Base-by-base conservation (phyloP, 37 sponge, comb jelly and placozoan genomes). In the Aphrocallistes beatrix region DNA sequence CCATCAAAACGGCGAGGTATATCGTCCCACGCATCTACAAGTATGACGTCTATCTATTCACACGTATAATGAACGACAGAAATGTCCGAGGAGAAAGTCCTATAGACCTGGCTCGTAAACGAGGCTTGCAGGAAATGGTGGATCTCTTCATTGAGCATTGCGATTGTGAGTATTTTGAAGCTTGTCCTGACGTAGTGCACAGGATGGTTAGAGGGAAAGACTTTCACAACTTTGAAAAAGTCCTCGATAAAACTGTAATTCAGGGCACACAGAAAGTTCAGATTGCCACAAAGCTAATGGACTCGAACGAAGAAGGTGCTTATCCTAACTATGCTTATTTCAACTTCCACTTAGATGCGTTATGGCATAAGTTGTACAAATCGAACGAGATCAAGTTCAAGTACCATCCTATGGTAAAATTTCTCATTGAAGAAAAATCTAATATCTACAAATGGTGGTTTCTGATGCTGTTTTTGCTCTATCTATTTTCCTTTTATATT, bases 111-210 rank as follows among this genome's bases (percentile, higher is more conserved):
- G 75, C 75, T 32, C 75, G 75, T 21, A 60, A 60, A 60, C 75
- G 75, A 3, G 75, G 75, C 25, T 6, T 32, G 34, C 75, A 60
- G 34, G 75, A 60, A 60, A 60, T 60, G 75, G 75, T 60, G n/a
- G 75, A 60, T 60, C 34, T 60, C 28, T 60, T 60, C n/a, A 30
- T 60, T 19, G 75, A 60, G 6, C 75, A 25, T 13, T 60, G 75
- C n/a, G 75, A 60, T 60, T 30, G 8, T 60, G 75, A 60, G 75
- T 60, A 60, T 28, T 60, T 60, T 30, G 75, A 60, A 60, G 75
- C 75, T 3, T 60, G 75, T 13, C 75, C 75, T 32, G 75, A 60
- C 34, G 75, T 60, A 8, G 75, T 60, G 17, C 75, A 60, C 21
- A 60, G 75, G n/a, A 60, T 60, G 75, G 8, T 60, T 13, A 60